A percentile compares a stretch with the other conserved stretches of the same genome.
Evolutionary conservation across 30 jellyfish, hydroid and myxozoan genomes (phyloP).

Genomic region (Turritopsis rubra): DNA sequence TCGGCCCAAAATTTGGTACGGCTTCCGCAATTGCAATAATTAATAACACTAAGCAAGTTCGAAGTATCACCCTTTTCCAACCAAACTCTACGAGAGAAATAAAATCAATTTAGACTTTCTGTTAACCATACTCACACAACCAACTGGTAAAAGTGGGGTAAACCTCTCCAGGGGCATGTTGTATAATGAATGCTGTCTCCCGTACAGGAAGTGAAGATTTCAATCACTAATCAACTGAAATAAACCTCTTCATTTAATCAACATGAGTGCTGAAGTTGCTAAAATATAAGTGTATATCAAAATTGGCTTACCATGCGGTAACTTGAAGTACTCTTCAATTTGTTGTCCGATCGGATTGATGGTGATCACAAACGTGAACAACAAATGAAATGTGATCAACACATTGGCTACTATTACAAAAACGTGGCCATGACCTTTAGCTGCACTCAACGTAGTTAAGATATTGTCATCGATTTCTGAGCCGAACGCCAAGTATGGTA

Average conservation of each 20-base stretch:
- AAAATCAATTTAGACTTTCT: no score
- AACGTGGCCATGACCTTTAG: slow-evolving; percentile 56
- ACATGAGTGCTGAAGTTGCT: no score
- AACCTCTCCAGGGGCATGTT: background rate
- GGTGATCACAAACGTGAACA: slow-evolving; percentile 67
- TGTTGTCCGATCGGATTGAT: slow-evolving; percentile 85
- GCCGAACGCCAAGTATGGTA: slow-evolving; percentile 80
- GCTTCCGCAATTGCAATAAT: slow-evolving; percentile 88
- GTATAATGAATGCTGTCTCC: no score
- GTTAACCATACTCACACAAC: no score
- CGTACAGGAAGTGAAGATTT: no score
- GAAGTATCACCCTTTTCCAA: slow-evolving; percentile 45
- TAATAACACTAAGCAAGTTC: slow-evolving; percentile 41
- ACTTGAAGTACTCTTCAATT: slow-evolving; percentile 68
- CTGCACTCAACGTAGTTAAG: slow-evolving; percentile 44
- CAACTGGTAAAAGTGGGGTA: background rate
- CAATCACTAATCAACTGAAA: background rate
- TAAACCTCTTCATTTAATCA: no score
- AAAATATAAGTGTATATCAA: background rate
- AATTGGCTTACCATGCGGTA: slow-evolving; percentile 67
- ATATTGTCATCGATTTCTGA: slow-evolving; percentile 43
- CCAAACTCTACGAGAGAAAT: slow-evolving; percentile 57
- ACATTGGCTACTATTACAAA: slow-evolving; percentile 59
- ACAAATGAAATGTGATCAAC: slow-evolving; percentile 68
- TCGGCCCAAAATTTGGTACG: slow-evolving; percentile 80